Conservation (phyloP, 2,888 invertebrate species). For the Leucophenga montana region DNA sequence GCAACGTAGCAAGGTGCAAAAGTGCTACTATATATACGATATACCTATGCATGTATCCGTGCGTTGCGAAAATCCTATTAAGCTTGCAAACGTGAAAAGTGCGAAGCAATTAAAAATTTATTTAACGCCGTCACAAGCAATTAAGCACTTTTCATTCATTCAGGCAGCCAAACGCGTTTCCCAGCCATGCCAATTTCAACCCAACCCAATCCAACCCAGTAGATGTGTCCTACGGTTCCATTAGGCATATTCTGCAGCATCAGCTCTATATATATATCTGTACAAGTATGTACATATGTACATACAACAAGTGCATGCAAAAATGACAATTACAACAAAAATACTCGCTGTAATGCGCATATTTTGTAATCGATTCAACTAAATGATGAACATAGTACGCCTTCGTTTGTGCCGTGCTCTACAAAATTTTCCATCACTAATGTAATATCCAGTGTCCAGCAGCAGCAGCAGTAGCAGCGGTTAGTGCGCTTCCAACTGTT, state of each 20-base stretch:
- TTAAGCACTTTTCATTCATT: slow-evolving; percentile 71
- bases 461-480: not conserved
- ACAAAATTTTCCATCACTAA: slow-evolving; percentile 1
- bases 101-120: slow-evolving; percentile 73
- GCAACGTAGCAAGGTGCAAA: slow-evolving; percentile 34
- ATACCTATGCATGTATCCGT: slow-evolving; percentile 36
- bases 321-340: not conserved
- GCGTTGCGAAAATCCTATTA: slow-evolving; percentile 68
- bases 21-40: slow-evolving; percentile 33
- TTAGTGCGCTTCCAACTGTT: not conserved
- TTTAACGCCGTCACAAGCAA: slow-evolving; percentile 73
- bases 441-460: not conserved
- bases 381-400: not conserved
- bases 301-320: slow-evolving; percentile 27
- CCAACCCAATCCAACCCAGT: not conserved
- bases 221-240: not conserved
- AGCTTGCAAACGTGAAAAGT: slow-evolving; percentile 71
- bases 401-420: too few relatives aligned
- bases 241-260: not conserved
- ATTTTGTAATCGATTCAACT: slow-evolving; percentile 13
- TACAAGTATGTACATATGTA: not conserved
- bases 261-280: too few relatives aligned
- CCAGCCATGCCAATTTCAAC: not conserved
- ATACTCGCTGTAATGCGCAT: not conserved
- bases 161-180: slow-evolving; percentile 44